A percentile compares a stretch with the other conserved stretches of the same genome.
These are phyloP conservation scores for Gorsachius magnificus DNA, from an alignment of 2,797 vertebrate genomes.

Conservation along the genomic window DNA sequence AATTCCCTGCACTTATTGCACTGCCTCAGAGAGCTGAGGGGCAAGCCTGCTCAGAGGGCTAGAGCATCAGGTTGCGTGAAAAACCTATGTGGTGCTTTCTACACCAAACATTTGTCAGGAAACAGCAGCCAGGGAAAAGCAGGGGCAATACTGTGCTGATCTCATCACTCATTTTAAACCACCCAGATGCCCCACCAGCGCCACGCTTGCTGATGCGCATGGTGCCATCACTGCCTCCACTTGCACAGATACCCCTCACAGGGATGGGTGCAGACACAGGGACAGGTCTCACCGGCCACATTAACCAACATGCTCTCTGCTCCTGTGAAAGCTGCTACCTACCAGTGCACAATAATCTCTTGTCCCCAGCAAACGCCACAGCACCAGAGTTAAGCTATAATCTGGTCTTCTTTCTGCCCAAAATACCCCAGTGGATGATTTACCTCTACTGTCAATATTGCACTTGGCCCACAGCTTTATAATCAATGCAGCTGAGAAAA, in stretches of 20 bases:
- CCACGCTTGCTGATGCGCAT: accelerated
- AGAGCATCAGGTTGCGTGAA: background rate
- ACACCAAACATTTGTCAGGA: background rate
- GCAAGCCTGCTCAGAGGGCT: background rate
- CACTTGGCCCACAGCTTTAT: background rate
- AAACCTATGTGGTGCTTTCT: background rate
- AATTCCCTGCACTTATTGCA: background rate
- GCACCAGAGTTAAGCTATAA: background rate
- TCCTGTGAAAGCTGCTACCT: background rate
- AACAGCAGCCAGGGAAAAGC: background rate
- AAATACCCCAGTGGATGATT: background rate
- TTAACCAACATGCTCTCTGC: background rate
- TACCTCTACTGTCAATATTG: slow-evolving; percentile 17
- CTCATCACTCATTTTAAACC: background rate
- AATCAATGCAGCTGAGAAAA: background rate
- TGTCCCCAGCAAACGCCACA: background rate
- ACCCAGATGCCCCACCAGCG: background rate
- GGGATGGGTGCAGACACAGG: accelerated
- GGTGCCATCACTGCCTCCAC: background rate
- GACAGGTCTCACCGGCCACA: background rate
- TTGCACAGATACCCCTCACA: accelerated
- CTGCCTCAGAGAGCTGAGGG: background rate
- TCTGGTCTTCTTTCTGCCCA: background rate
- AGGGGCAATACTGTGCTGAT: accelerated
- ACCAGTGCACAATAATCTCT: background rate